Conservation (phyloP, 2,797 vertebrate genomes). For the Emys orbicularis region DNA sequence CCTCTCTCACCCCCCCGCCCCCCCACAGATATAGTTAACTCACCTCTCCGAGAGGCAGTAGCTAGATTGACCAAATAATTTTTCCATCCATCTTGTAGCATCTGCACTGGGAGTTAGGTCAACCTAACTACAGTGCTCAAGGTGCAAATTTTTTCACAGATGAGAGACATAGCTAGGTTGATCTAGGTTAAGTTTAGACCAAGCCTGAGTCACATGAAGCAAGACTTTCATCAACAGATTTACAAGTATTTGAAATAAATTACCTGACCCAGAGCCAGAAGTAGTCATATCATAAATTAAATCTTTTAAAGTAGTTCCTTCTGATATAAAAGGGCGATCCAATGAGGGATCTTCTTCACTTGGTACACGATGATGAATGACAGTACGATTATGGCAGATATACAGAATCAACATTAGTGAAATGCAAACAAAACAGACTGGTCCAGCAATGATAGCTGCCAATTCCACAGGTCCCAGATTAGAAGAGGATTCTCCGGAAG, state of each 20-base stretch:
- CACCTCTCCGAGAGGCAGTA: not conserved
- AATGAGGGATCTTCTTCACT: slow-evolving; percentile 95
- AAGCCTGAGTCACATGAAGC: not conserved
- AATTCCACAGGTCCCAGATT: slow-evolving; percentile 92
- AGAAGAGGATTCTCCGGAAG: slow-evolving; percentile 76
- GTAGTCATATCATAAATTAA: slow-evolving; percentile 99
- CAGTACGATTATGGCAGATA: slow-evolving; percentile 91
- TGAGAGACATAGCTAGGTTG: not conserved
- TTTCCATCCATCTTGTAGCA: not conserved
- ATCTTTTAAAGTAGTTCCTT: slow-evolving; percentile 96
- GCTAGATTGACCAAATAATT: not conserved
- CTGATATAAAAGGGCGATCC: slow-evolving; percentile 96
- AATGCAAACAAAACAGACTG: slow-evolving; percentile 95
- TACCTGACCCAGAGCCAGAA: slow-evolving; percentile 97
- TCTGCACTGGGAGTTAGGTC: not conserved
- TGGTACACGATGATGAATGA: slow-evolving; percentile 93
- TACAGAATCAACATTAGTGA: slow-evolving; percentile 93
- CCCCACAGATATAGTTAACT: not conserved
- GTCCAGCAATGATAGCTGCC: slow-evolving; percentile 94
- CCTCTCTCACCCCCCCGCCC: no score
- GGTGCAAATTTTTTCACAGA: not conserved
- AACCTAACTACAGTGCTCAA: not conserved
- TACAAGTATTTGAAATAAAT: not conserved
- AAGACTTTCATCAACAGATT: not conserved
- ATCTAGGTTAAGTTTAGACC: not conserved